These are phyloP conservation scores for Eulacestoma nigropectus DNA, from an alignment of 2,113 vertebrate species.

Conservation along the genomic window DNA sequence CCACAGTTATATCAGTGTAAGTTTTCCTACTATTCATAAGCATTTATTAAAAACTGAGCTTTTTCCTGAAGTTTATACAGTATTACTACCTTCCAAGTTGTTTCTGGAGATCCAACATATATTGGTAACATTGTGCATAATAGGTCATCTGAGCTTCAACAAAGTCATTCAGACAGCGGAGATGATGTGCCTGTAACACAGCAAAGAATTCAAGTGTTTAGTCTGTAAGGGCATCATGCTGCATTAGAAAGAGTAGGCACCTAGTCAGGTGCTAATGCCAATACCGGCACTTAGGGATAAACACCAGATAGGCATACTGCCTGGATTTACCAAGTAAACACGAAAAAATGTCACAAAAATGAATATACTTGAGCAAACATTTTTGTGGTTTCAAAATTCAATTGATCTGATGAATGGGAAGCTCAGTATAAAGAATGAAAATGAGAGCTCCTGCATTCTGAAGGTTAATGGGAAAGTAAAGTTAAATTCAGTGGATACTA, in stretches of 20 bases:
- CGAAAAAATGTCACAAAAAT: not conserved
- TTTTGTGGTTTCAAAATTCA: not conserved
- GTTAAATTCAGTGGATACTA: not conserved
- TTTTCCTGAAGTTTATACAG: not conserved
- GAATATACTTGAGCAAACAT: not conserved
- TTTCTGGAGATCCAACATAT: constrained; percentile 97
- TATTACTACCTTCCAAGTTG: constrained; percentile 90
- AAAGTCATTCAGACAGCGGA: constrained; percentile 95
- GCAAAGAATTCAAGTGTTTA: not conserved
- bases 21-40: not conserved
- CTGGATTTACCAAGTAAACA: not conserved
- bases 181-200: constrained; percentile 86
- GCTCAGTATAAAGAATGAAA: not conserved
- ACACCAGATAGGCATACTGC: not conserved
- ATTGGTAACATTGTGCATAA: constrained; percentile 97
- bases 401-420: not conserved
- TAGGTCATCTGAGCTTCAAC: constrained; percentile 97
- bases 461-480: not conserved
- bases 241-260: not conserved
- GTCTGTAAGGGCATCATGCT: not conserved
- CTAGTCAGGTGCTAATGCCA: not conserved
- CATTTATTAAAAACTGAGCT: not conserved
- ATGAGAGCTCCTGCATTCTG: not conserved
- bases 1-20: not conserved
- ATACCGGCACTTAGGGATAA: not conserved